These are phyloP conservation scores for Panonychus citri DNA, from an alignment of 1,140 invertebrate genomes.

Conservation along the genomic window DNA sequence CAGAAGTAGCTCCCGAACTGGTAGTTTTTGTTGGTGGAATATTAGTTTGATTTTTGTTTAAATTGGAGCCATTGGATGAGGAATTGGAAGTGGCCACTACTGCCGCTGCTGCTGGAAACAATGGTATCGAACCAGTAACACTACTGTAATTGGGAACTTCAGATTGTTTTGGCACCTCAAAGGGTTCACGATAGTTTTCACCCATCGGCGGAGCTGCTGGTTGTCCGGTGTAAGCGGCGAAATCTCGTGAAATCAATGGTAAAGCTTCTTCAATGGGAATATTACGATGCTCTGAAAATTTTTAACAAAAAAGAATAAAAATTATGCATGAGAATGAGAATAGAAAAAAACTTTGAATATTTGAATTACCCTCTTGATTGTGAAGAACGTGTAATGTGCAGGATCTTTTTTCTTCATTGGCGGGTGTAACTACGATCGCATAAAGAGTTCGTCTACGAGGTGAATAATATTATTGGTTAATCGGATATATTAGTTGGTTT, in stretches of 20 bases:
- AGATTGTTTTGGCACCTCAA: background rate
- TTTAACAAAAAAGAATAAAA: background rate
- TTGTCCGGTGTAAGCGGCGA: background rate
- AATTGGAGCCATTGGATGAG: background rate
- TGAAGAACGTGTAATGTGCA: constrained; percentile 4
- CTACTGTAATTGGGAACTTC: too few relatives aligned
- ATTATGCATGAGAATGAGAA: background rate
- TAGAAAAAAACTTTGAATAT: background rate
- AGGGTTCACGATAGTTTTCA: background rate
- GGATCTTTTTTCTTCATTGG: constrained; percentile 2
- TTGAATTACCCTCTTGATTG: constrained; percentile 1
- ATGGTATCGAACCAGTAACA: background rate
- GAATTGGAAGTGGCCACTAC: background rate
- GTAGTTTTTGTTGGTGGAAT: background rate
- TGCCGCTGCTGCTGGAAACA: background rate
- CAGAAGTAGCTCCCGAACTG: background rate
- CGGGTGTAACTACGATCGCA: constrained; percentile 1
- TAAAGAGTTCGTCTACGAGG: constrained; percentile 7
- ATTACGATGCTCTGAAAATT: constrained; percentile 2
- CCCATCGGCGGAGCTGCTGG: too few relatives aligned
- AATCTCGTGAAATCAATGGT: constrained; percentile 2
- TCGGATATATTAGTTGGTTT: too few relatives aligned
- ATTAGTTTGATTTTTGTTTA: background rate
- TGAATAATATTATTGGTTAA: too few relatives aligned
- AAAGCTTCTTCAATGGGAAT: constrained; percentile 4